A percentile compares a stretch with the other conserved stretches of the same genome.
These are phyloP conservation scores for Cosmorhoe ocellata DNA, from an alignment of 2,888 invertebrate genomes.

Conservation along the genomic window DNA sequence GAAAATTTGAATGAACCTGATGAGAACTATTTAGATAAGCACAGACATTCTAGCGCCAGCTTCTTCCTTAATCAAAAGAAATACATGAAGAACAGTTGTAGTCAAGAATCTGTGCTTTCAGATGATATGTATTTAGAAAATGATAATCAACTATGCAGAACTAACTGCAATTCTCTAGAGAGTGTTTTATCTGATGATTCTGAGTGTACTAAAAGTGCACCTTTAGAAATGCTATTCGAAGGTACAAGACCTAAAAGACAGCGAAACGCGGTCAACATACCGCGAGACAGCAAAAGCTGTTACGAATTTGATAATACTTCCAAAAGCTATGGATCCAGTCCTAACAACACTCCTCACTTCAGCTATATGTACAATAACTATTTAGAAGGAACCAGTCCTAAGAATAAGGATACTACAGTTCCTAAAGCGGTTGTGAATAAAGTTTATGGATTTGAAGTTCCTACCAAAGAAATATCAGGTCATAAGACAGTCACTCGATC, in stretches of 20 bases:
- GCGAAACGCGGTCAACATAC: constrained; percentile 58
- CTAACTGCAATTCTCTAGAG: constrained; percentile 90
- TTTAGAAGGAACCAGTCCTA: constrained; percentile 27
- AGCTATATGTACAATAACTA: constrained; percentile 82
- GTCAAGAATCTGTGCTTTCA: constrained; percentile 90
- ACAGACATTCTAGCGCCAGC: constrained; percentile 88
- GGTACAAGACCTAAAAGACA: constrained; percentile 74
- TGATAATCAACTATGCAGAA: constrained; percentile 83
- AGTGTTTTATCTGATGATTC: constrained; percentile 92
- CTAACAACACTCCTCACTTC: constrained; percentile 80
- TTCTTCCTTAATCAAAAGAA: constrained; percentile 89
- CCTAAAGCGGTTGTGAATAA: constrained; percentile 57
- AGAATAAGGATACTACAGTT: constrained; percentile 46
- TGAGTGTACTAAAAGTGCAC: constrained; percentile 89
- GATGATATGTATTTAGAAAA: constrained; percentile 83
- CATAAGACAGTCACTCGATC: constrained; percentile 77
- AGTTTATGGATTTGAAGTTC: constrained; percentile 70
- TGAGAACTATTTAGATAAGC: constrained; percentile 76
- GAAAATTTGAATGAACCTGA: constrained; percentile 67
- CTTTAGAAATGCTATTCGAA: constrained; percentile 87
- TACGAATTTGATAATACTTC: constrained; percentile 80
- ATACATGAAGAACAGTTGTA: constrained; percentile 84
- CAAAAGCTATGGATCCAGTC: constrained; percentile 85
- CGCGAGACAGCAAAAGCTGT: constrained; percentile 73
- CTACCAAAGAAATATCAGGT: constrained; percentile 53